Evolutionary conservation across 2,888 invertebrate species (phyloP).

Genomic region (Yponomeuta evonymella): DNA sequence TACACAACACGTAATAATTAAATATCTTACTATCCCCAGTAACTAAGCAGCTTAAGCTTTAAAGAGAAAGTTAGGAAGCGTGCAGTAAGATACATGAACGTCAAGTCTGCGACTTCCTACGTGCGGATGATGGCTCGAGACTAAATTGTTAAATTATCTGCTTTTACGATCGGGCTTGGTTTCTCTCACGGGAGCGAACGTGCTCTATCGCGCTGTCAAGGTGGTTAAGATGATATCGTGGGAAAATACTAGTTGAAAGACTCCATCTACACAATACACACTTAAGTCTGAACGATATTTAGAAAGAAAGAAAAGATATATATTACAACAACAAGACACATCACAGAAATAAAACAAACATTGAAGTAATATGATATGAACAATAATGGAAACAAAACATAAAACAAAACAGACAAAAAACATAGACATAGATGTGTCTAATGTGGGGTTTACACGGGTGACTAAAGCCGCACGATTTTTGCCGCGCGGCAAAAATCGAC

Average conservation of each 20-base stretch:
- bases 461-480: constrained; percentile 29
- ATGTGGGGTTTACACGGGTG: constrained; percentile 26
- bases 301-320: no score
- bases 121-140: neutral
- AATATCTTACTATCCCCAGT: neutral
- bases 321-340: no score
- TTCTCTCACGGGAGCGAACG: neutral
- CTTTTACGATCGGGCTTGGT: neutral
- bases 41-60: neutral
- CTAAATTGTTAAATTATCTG: constrained; percentile 1
- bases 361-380: no score
- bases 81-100: neutral
- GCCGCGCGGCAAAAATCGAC: constrained; percentile 18
- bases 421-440: neutral
- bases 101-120: neutral
- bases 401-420: no score
- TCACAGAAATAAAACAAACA: no score
- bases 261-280: no score
- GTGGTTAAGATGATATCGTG: no score
- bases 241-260: neutral
- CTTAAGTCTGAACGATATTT: no score
- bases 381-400: no score
- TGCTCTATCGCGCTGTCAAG: no score
- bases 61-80: neutral
- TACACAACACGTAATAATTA: no score